Conservation (phyloP, 2,888 invertebrate genomes). For the Dynastes maya region DNA sequence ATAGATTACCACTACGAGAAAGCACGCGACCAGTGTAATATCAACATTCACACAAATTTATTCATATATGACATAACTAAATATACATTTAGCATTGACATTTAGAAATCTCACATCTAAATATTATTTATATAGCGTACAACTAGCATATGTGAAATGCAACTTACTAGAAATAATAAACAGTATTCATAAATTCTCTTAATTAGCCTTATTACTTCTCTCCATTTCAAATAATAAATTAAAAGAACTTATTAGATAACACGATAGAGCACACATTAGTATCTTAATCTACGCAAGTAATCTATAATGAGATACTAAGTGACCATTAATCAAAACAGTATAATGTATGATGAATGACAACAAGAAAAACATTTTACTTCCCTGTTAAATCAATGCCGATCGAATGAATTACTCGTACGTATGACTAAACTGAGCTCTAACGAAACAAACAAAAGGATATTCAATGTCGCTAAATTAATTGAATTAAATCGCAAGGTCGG, state of each 20-base stretch:
- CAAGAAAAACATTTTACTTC: background rate
- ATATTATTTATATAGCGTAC: conserved; percentile 1
- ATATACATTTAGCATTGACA: conserved; percentile 37
- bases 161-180: background rate
- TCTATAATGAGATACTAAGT: too few species aligned
- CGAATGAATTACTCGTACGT: background rate
- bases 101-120: conserved; percentile 19
- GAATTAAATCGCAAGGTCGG: background rate
- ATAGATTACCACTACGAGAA: too few species aligned
- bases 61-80: conserved; percentile 23
- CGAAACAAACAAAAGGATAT: background rate
- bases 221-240: background rate
- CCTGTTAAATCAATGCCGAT: too few species aligned
- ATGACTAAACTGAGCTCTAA: background rate
- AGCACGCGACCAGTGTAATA: too few species aligned
- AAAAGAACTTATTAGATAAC: background rate
- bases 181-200: background rate
- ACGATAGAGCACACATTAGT: background rate
- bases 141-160: background rate
- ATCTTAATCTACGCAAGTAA: too few species aligned
- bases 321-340: too few species aligned
- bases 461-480: conserved; percentile 27
- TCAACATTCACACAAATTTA: background rate
- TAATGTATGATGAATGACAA: background rate
- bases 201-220: conserved; percentile 11